phyloP scores from a whole-genome alignment of 2,888 invertebrate species.

The Drosophila tanythrix region DNA sequence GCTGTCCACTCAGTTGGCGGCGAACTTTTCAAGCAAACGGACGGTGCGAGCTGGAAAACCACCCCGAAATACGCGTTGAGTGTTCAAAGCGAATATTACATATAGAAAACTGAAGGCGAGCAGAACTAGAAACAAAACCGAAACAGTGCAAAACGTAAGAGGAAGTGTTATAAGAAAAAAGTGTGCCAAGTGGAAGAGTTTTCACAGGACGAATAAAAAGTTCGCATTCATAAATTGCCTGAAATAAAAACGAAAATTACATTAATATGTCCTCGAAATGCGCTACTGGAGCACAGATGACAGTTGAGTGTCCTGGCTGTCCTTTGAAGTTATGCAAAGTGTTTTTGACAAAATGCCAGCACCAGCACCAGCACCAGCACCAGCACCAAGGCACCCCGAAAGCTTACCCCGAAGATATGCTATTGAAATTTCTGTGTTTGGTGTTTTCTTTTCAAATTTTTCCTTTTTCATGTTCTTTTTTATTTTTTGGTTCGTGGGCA shows the following conservation, averaged over 20 bases:
- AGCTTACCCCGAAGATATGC: conserved; percentile 41
- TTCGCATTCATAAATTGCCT: conserved; percentile 42
- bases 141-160: conserved; percentile 59
- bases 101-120: conserved; percentile 21
- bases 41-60: conserved; percentile 33
- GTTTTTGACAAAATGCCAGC: conserved; percentile 62
- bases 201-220: conserved; percentile 4
- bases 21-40: conserved; percentile 71
- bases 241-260: conserved; percentile 15
- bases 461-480: conserved; percentile 10
- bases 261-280: conserved; percentile 54
- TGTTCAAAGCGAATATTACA: conserved; percentile 35
- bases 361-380: conserved; percentile 26
- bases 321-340: conserved; percentile 67
- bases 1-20: conserved; percentile 71
- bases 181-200: conserved; percentile 56
- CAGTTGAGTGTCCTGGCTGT: conserved; percentile 19
- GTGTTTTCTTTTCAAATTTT: conserved; percentile 22
- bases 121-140: conserved; percentile 10
- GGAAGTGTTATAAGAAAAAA: conserved; percentile 5
- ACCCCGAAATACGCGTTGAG: conserved; percentile 15
- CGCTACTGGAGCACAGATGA: conserved; percentile 14
- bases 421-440: conserved; percentile 43
- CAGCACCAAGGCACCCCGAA: conserved; percentile 25
- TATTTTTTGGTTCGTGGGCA: conserved; percentile 18